Percentiles rank a stretch among this genome's conserved stretches.
Conservation (phyloP, 1,140 invertebrate genomes). For the Drosophila equinoxialis region DNA sequence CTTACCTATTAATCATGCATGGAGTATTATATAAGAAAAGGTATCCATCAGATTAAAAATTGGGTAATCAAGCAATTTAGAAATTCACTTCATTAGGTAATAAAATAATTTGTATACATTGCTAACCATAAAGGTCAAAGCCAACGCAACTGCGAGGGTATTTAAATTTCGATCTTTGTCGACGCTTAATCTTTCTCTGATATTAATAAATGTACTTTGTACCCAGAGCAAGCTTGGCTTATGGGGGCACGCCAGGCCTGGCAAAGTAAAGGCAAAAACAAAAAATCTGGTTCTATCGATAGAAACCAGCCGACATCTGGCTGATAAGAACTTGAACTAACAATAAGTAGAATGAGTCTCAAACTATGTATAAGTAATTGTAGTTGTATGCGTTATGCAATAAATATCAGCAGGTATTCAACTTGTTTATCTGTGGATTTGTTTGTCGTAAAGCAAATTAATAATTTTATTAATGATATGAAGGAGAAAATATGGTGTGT, state of each 20-base stretch:
- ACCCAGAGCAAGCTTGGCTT: constrained; percentile 57
- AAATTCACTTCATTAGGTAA: no score
- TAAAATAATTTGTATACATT: no score
- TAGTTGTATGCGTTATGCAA: constrained; percentile 11
- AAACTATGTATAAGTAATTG: neutral
- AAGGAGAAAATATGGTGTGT: neutral
- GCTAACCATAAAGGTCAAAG: no score
- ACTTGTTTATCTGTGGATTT: neutral
- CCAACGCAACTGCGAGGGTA: neutral
- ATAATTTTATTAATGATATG: constrained; percentile 13
- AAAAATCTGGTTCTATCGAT: constrained; percentile 22
- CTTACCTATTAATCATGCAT: no score
- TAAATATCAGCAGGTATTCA: constrained; percentile 5
- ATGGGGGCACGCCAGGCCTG: constrained; percentile 23
- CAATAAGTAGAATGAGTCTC: constrained; percentile 13
- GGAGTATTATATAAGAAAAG: no score
- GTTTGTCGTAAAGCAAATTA: neutral
- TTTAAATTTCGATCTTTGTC: neutral
- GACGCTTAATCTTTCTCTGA: neutral
- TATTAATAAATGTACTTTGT: constrained; percentile 57
- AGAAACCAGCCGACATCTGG: constrained; percentile 31
- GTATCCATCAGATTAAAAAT: no score
- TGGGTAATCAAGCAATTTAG: no score
- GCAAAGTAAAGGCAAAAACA: constrained; percentile 28
- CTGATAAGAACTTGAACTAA: constrained; percentile 54